Conservation (phyloP, 2,113 vertebrate species). For the Myrmophylax atrothorax region DNA sequence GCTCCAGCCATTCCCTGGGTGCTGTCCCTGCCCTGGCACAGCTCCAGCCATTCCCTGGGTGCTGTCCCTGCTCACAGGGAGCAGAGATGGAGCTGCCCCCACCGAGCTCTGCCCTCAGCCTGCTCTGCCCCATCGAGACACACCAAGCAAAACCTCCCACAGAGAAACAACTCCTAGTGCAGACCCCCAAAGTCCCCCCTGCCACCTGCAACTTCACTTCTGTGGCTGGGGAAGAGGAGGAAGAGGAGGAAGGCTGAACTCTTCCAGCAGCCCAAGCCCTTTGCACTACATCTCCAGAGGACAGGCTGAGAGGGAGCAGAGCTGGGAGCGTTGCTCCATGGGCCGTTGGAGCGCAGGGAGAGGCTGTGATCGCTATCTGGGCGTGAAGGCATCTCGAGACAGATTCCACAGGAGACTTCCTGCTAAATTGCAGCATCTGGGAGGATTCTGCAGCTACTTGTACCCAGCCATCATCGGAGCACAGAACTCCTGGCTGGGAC, state of each 20-base stretch:
- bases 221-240: neutral
- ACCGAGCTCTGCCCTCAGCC: neutral
- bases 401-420: slow-evolving; percentile 7
- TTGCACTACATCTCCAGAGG: neutral
- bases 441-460: slow-evolving; percentile 65
- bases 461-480: slow-evolving; percentile 5
- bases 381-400: slow-evolving; percentile 16
- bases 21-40: neutral
- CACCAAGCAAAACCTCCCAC: neutral
- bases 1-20: no score
- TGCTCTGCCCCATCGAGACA: neutral
- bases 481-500: slow-evolving; percentile 55
- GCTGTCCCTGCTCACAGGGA: neutral
- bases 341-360: neutral
- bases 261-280: neutral
- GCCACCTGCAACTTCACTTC: neutral
- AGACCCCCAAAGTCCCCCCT: neutral
- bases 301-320: neutral
- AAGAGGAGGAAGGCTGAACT: neutral
- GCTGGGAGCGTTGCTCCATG: neutral
- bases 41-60: neutral
- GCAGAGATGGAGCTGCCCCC: neutral
- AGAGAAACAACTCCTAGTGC: neutral
- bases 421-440: neutral
- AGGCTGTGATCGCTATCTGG: slow-evolving; percentile 2